Conservation (phyloP, 2,113 vertebrate genomes). For the Erpornis zantholeuca region DNA sequence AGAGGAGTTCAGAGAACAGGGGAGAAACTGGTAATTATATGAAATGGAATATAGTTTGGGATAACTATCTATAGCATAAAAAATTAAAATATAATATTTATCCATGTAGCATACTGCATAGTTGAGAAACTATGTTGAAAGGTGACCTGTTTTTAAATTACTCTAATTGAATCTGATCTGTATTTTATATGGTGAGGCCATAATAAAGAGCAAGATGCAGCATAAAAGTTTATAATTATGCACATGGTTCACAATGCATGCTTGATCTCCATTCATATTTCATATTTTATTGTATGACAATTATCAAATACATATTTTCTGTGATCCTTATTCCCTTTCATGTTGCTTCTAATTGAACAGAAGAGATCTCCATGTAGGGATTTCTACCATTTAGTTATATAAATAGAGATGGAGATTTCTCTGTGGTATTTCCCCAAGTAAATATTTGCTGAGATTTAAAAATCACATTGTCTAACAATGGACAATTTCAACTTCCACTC, state of each 20-base stretch:
- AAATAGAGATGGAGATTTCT: not conserved
- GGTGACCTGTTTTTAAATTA: not conserved
- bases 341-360: not conserved
- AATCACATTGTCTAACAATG: not conserved
- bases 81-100: not conserved
- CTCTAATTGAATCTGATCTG: not conserved
- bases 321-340: slow-evolving; percentile 11
- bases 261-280: slow-evolving; percentile 26
- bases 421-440: not conserved
- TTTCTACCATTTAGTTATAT: not conserved
- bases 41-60: not conserved
- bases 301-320: not conserved
- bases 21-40: not conserved
- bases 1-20: not conserved
- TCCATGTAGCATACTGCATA: not conserved
- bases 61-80: not conserved
- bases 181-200: not conserved
- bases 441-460: slow-evolving; percentile 23
- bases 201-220: slow-evolving; percentile 17
- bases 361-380: not conserved
- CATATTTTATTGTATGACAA: slow-evolving; percentile 6
- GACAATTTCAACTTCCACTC: not conserved
- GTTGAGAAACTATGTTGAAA: not conserved
- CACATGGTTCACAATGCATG: not conserved
- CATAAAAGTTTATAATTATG: slow-evolving; percentile 49